Base-by-base conservation (phyloP, 2,888 invertebrate genomes). In the Aspidiotus destructor region DNA sequence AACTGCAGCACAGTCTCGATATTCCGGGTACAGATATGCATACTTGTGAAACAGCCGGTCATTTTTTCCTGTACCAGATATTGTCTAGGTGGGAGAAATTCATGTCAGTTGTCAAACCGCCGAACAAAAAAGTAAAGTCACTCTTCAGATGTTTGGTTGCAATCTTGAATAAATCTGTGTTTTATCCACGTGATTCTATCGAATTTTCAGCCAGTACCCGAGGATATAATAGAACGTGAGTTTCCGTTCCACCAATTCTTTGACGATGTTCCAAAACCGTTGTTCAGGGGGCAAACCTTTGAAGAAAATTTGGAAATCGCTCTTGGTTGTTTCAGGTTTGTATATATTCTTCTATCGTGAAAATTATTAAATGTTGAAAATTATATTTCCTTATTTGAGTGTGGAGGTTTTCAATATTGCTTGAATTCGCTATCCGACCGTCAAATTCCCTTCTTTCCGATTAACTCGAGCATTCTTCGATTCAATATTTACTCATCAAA, bases 21-120 rank as follows among this genome's bases (percentile, higher is more conserved):
- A 92, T 92, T 0, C 83, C 86, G 65, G 90, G 91, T 7, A 95
- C 94, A 74, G 92, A 93, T 60, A 89, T 92, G 0, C 97, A 97
- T 76, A 97, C 98, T 0, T 99, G 99, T 78, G 99, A 99, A 80
- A 95, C 98, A 0, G 98, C 99, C 1, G 94, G 95, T 9, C 92
- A 99, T 79, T 99, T 99, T 80, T 97, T 90, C 78, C 85, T 97
- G 61, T 96, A 97, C 78, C 95, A 97, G 79, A 82, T 95, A 64
- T 79, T 91, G 71, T 88, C 95, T 0, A 82, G 94, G 67, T 98
- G 97, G 97, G 92, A 95, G 75, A 85, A 89, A 73, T 99, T 92
- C 78, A 81, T 86, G 69, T 79, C 82, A 71, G 80, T 82, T 73
- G 80, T 86, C 1, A 82, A 83, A 72, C 81, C 82, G 57, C 77